Percentiles rank a stretch among this genome's conserved stretches.
Conservation (phyloP, 2,888 invertebrate species). For the Margaritifera margaritifera region DNA sequence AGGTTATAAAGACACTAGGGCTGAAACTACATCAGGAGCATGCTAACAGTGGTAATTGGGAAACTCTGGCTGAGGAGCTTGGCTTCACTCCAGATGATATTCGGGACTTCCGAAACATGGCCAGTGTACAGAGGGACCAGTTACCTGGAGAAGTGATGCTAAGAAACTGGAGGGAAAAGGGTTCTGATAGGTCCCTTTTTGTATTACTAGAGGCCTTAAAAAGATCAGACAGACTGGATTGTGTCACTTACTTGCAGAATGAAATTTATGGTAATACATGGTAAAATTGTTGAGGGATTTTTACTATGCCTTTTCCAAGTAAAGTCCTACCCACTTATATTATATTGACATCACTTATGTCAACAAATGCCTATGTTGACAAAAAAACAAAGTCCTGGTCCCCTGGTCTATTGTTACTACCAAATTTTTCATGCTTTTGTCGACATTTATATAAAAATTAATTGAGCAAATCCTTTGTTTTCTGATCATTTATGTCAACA, state of each 20-base stretch:
- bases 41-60: constrained; percentile 31
- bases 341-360: too few relatives aligned
- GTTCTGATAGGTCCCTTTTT: constrained; percentile 24
- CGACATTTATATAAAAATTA: too few relatives aligned
- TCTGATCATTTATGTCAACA: too few relatives aligned
- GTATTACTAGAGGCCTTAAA: constrained; percentile 24
- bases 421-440: too few relatives aligned
- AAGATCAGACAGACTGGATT: constrained; percentile 26
- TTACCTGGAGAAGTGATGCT: constrained; percentile 32
- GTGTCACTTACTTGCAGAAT: constrained; percentile 26
- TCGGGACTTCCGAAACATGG: constrained; percentile 21
- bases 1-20: constrained; percentile 30
- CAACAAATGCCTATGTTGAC: too few relatives aligned
- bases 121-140: constrained; percentile 18
- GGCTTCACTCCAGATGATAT: constrained; percentile 29
- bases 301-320: too few relatives aligned
- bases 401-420: too few relatives aligned
- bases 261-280: constrained; percentile 25
- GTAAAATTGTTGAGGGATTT: too few relatives aligned
- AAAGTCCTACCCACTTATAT: too few relatives aligned
- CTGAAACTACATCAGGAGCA: constrained; percentile 20
- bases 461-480: too few relatives aligned
- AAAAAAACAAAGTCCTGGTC: too few relatives aligned
- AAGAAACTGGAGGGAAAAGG: constrained; percentile 24
- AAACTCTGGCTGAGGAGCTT: constrained; percentile 33